Evolutionary conservation across 2,888 invertebrate species (phyloP).

Genomic region (Eucera pruinosa): DNA sequence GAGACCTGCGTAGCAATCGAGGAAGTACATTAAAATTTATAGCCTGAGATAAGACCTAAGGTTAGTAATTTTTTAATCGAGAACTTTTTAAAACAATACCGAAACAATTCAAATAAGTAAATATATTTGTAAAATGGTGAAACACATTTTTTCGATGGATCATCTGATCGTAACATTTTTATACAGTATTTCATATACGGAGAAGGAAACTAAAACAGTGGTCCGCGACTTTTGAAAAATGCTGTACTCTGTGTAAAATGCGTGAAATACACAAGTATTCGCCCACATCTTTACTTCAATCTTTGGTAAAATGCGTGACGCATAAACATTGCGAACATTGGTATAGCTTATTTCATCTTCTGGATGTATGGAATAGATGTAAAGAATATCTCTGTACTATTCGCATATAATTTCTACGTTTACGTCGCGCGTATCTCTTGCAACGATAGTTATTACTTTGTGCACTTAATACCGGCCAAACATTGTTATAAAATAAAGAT

Average conservation of each 20-base stretch:
- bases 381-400: conserved; percentile 17
- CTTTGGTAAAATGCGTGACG: too few species aligned
- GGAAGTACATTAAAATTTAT: too few species aligned
- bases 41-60: too few species aligned
- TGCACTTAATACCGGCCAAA: neutral
- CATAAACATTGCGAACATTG: neutral
- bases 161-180: too few species aligned
- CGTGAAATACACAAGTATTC: neutral
- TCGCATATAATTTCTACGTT: conserved; percentile 4
- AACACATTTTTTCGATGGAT: too few species aligned
- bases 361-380: conserved; percentile 10
- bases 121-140: too few species aligned
- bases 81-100: too few species aligned
- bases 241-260: conserved; percentile 1
- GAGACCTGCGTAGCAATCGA: too few species aligned
- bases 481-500: neutral
- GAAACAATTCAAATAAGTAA: too few species aligned
- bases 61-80: too few species aligned
- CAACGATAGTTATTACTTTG: conserved; percentile 4
- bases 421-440: neutral
- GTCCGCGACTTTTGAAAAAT: neutral
- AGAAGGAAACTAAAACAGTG: neutral
- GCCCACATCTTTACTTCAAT: too few species aligned
- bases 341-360: conserved; percentile 1
- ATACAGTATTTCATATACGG: too few species aligned